Evolutionary conservation across 1,140 invertebrate species (phyloP).

Genomic region (Ooceraea biroi): DNA sequence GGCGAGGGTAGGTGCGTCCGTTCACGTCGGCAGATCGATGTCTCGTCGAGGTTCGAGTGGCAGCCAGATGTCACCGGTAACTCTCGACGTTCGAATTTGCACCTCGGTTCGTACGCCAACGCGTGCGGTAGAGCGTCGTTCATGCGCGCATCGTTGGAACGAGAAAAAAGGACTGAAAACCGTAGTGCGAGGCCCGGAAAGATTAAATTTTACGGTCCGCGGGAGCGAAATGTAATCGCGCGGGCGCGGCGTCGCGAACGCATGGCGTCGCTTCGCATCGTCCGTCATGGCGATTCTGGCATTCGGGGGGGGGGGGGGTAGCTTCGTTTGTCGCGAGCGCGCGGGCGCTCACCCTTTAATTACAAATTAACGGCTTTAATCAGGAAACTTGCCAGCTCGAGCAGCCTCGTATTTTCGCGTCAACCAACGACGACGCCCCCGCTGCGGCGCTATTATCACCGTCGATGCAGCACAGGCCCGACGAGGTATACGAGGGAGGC

Average conservation of each 20-base stretch:
- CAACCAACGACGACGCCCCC: slow-evolving; percentile 65
- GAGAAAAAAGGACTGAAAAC: slow-evolving; percentile 19
- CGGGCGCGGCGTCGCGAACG: slow-evolving; percentile 26
- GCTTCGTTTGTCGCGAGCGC: slow-evolving; percentile 60
- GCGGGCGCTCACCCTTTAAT: slow-evolving; percentile 76
- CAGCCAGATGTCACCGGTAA: slow-evolving; percentile 7
- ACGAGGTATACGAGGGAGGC: slow-evolving; percentile 55
- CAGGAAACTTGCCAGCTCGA: slow-evolving; percentile 79
- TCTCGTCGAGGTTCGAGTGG: slow-evolving; percentile 3
- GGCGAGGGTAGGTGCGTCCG: background rate
- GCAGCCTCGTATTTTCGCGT: slow-evolving; percentile 78
- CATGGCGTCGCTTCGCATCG: background rate
- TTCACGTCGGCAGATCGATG: slow-evolving; percentile 14
- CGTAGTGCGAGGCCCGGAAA: slow-evolving; percentile 20
- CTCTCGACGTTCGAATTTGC: slow-evolving; percentile 45
- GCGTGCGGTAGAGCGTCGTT: background rate
- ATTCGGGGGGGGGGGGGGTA: background rate
- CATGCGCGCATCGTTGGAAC: slow-evolving; percentile 1
- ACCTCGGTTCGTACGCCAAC: slow-evolving; percentile 7
- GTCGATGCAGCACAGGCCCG: slow-evolving; percentile 67
- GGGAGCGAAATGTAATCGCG: slow-evolving; percentile 58
- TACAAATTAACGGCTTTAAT: slow-evolving; percentile 82
- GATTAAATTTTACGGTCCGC: slow-evolving; percentile 48
- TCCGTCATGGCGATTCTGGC: slow-evolving; percentile 45
- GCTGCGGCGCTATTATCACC: slow-evolving; percentile 78